Base-by-base conservation (phyloP, 2,797 vertebrate genomes). In the Natrix natrix region DNA sequence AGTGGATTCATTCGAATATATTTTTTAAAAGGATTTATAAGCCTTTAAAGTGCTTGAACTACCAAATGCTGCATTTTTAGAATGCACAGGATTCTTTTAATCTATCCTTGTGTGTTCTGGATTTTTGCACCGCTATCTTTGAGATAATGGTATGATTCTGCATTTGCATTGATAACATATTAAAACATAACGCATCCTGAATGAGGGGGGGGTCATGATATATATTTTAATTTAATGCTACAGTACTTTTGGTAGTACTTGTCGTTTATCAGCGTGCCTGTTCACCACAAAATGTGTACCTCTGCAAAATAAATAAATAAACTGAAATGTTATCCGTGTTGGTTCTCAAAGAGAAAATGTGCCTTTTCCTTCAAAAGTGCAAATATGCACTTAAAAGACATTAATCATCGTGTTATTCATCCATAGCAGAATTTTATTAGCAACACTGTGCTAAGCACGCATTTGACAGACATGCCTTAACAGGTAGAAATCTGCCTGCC, bases 321-420 rank as follows among this genome's bases (percentile, higher is more conserved):
- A 93, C 8, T 86, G 28, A 54, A 86, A 32, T 57, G 61, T 93
- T 94, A 86, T 66, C 8, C 88, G 43, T 93, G 93, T 95, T 96
- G 22, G 69, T 95, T 94, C 86, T 91, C 95, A 95, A 95, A 94
- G 93, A 94, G 52, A 69, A 95, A 95, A 93, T 95, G 8, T 90
- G 90, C 86, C 22, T 95, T 97, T 94, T 92, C 92, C 91, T 96
- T 96, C 94, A 95, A 95, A 95, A 95, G 90, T 96, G 93, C 94
- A 96, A 96, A 93, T 89, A 94, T 0, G 48, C 90, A 90, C 87
- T 94, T 95, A 96, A 96, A 97, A 97, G 90, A n/a, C 91, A 95
- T 95, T 97, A 95, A 97, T 96, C 96, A 97, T 94, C 89, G 94
- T 94, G 88, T 95, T 96, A 96, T 88, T 94, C 96, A 96, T 96